Base-by-base conservation (phyloP, 2,113 vertebrate species). In the Philantomba maxwellii region DNA sequence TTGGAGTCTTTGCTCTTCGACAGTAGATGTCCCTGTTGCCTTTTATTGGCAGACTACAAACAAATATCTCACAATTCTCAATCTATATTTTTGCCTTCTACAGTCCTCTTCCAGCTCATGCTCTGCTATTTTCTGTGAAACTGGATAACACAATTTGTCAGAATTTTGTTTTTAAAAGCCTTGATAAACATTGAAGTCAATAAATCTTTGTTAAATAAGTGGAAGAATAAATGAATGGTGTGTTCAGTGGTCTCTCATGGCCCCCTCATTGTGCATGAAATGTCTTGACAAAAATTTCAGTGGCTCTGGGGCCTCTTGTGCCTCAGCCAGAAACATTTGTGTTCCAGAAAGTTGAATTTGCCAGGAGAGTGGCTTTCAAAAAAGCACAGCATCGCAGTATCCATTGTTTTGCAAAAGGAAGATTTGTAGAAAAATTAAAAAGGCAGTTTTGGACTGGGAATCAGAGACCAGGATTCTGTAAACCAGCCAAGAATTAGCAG, bases 321-420 rank as follows among this genome's bases (percentile, higher is more conserved):
- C 51, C 39, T 75, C 43, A 51, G 83, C 53, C 87, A 93, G 78
- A 78, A 88, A 81, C 11, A 39, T 23, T 12, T 58, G 45, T 13
- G 51, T 80, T 91, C 28, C 45, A 53, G 39, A 53, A 53, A 91
- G 75, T 30, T 73, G 66, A 88, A 47, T 88, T 43, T 45, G 62
- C 49, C 83, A 30, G 36, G 78, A 93, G 87, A 55, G 4, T 28
- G 10, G 49, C 51, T 66, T 97, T 85, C 91, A 91, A 78, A 57
- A 84, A 88, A 86, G 30, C 49, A 12, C 70, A 58, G 47, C 30
- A 30, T 43, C 45, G 26, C 55, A 53, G 57, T 49, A 45, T 73
- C 55, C 33, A 86, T 78, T 92, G 73, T 86, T 81, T 92, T 89
- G 62, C n/a, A 78, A 89, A 96, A 96, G 26, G 89, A 89, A 55